Percentiles rank a stretch among this genome's conserved stretches.
Evolutionary conservation across 64 coral and sea anemone species (phyloP).

Genomic region (Porites australiensis): DNA sequence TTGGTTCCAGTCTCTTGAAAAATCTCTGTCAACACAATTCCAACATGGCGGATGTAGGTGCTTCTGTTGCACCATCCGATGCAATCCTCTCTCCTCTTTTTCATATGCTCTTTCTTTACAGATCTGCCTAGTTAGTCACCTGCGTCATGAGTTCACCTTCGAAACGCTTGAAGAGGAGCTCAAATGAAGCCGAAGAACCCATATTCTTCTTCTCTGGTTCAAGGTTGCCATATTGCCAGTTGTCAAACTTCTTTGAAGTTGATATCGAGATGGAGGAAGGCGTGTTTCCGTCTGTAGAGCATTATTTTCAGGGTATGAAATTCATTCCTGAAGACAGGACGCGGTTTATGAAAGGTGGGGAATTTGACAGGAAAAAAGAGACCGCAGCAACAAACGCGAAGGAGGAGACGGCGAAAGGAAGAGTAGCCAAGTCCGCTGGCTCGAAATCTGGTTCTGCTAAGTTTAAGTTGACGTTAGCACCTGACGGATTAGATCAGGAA

Average conservation of each 20-base stretch:
- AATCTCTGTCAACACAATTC: too few relatives aligned
- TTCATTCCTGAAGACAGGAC: constrained; percentile 77
- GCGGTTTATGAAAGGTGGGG: constrained; percentile 76
- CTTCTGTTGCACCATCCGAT: too few relatives aligned
- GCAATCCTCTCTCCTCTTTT: too few relatives aligned
- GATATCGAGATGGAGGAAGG: constrained; percentile 87
- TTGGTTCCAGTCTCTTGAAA: too few relatives aligned
- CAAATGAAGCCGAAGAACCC: constrained; percentile 3
- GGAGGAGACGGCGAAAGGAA: constrained; percentile 54
- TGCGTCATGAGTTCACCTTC: background rate
- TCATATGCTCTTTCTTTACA: background rate
- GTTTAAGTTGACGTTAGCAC: constrained; percentile 55
- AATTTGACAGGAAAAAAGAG: constrained; percentile 59
- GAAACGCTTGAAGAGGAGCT: background rate
- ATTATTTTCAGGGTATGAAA: constrained; percentile 96
- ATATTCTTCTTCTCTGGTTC: constrained; percentile 82
- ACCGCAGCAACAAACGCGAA: constrained; percentile 4
- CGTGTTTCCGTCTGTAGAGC: constrained; percentile 90
- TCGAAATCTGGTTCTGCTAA: constrained; percentile 82
- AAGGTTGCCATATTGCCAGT: constrained; percentile 60
- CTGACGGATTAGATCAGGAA: constrained; percentile 76
- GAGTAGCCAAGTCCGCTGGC: constrained; percentile 82
- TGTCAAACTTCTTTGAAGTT: constrained; percentile 90
- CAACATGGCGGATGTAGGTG: too few relatives aligned
- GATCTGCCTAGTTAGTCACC: background rate